Percentiles rank a stretch among this genome's conserved stretches.
Conservation (phyloP, 2,113 vertebrate genomes). For the Actenoides hombroni region DNA sequence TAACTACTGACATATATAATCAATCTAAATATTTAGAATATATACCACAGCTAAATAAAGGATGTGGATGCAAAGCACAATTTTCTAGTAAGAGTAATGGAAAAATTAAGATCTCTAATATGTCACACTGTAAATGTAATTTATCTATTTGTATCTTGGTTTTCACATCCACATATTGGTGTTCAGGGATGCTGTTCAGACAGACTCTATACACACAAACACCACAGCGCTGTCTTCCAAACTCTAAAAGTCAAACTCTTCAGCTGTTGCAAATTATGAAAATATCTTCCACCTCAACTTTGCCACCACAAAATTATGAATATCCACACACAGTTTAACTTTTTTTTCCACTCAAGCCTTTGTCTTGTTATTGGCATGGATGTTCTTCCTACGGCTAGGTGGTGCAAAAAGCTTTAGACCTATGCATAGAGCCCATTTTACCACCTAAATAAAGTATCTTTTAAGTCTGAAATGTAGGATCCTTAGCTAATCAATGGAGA, state of each 20-base stretch:
- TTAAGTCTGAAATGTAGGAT: background rate
- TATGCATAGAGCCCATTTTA: background rate
- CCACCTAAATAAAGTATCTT: background rate
- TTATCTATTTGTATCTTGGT: background rate
- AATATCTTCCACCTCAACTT: background rate
- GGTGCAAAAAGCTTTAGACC: background rate
- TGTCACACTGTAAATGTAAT: background rate
- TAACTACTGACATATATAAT: background rate
- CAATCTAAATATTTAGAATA: background rate
- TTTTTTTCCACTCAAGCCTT: background rate
- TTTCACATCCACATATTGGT: background rate
- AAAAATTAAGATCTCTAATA: background rate
- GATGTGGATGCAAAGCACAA: background rate
- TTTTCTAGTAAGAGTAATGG: background rate
- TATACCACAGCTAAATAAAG: background rate
- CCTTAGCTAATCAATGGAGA: background rate
- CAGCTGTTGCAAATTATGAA: background rate
- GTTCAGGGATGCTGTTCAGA: background rate
- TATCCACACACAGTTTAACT: background rate
- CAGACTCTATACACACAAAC: background rate
- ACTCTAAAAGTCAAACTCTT: background rate
- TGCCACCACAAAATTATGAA: background rate
- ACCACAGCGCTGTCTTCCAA: background rate
- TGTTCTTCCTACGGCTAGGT: background rate
- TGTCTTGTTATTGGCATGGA: background rate